These are phyloP conservation scores for human DNA, from an alignment of 2,113 vertebrate genomes.

Conservation along the genomic window GRCh38 chr6:168607501-168608000, in stretches of 20 bases:
- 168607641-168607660: too few species aligned
- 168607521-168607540: background rate
- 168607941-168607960: fast-evolving
- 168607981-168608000: background rate
- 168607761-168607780: too few species aligned
- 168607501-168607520: fast-evolving
- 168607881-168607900: fast-evolving
- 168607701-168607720: too few species aligned
- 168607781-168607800: fast-evolving
- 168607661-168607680: too few species aligned
- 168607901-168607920: too few species aligned
- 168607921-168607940: fast-evolving
- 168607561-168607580: fast-evolving
- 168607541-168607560: fast-evolving
- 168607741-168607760: background rate
- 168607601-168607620: background rate
- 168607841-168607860: too few species aligned
- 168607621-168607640: background rate
- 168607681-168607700: too few species aligned
- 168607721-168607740: fast-evolving
- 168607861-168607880: fast-evolving
- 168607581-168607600: fast-evolving
- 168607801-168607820: fast-evolving
- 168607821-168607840: too few species aligned
- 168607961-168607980: fast-evolving